Evolutionary conservation across 2,888 invertebrate species (phyloP), one percentile per base, ranked within the genome.

Genomic region (Machimus atricapillus): DNA sequence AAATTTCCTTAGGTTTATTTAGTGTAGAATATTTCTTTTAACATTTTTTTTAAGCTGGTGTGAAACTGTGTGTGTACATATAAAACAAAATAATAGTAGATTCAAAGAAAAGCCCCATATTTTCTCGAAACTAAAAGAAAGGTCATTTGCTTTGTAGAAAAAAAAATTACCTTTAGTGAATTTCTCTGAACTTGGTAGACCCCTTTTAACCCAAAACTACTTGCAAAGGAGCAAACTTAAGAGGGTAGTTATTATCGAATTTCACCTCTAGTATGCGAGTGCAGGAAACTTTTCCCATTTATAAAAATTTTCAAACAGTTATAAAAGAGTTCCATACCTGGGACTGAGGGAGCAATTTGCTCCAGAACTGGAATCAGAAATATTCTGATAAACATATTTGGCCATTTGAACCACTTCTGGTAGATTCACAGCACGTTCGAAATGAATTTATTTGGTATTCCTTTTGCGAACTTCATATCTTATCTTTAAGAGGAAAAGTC

Each of bases 381-480:
- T 83, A 66, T 83, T 66, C 82, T 85, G 85, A 40, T 74, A 74
- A 74, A 85, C 73, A 85, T 85, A 85, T 85, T 85, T 52, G 74
- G 85, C 74, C 40, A 85, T 73, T 85, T 74, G 40, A 85, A 66
- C 37, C 66, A 83, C 37, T 66, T 83, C 66, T 66, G 74, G 40
- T 85, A 86, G 78, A 88, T 88, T 88, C 88, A 58, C 74, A 74
- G 66, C 88, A 88, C 88, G 88, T 88, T 87, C 86, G 83, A 85
- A 88, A 88, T 87, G 88, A 88, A 88, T 88, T 88, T 88, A 88
- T 88, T 88, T 88, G 46, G 87, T 88, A 88, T 88, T 88, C 88
- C 86, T 86, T 86, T 85, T 85, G 85, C 88, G 86, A 86, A 82
- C 86, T 87, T 88, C 88, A 88, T 88, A 88, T 88, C 86, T 82